Percentiles rank a stretch among this genome's conserved stretches.
Evolutionary conservation across 2,888 invertebrate species (phyloP).

Genomic region (Linnaemya vulpina): DNA sequence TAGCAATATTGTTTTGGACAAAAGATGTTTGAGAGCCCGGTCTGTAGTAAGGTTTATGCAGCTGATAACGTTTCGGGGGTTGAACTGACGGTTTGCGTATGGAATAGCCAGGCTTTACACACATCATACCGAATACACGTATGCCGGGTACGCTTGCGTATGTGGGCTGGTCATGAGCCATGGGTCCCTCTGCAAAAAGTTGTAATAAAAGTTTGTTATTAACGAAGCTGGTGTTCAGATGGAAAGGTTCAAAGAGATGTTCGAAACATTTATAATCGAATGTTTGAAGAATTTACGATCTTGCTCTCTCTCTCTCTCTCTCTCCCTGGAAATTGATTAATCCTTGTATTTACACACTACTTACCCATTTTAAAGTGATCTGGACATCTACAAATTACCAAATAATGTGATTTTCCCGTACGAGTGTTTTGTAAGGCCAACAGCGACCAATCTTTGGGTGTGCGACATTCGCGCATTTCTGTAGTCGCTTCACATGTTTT

Average conservation of each 20-base stretch:
- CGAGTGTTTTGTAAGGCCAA: conserved; percentile 95
- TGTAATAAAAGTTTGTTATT: not conserved
- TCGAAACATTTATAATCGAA: too few species aligned
- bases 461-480: conserved; percentile 94
- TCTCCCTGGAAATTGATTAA: too few species aligned
- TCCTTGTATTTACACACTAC: too few species aligned
- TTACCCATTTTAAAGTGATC: conserved; percentile 92
- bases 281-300: too few species aligned
- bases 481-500: conserved; percentile 97
- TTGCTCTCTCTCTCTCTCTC: too few species aligned
- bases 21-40: conserved; percentile 75
- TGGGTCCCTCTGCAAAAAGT: conserved; percentile 90
- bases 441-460: conserved; percentile 95
- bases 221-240: too few species aligned
- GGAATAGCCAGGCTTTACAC: conserved; percentile 86
- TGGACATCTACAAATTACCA: conserved; percentile 95
- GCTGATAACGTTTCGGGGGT: conserved; percentile 82
- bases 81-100: conserved; percentile 81
- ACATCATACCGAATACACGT: conserved; percentile 97
- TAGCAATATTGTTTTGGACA: conserved; percentile 68
- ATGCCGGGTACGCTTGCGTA: conserved; percentile 97
- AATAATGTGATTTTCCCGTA: conserved; percentile 96
- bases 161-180: conserved; percentile 96
- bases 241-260: too few species aligned
- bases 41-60: conserved; percentile 82